Evolutionary conservation across 2,113 vertebrate genomes (phyloP).

Genomic region (Nibea coibor): DNA sequence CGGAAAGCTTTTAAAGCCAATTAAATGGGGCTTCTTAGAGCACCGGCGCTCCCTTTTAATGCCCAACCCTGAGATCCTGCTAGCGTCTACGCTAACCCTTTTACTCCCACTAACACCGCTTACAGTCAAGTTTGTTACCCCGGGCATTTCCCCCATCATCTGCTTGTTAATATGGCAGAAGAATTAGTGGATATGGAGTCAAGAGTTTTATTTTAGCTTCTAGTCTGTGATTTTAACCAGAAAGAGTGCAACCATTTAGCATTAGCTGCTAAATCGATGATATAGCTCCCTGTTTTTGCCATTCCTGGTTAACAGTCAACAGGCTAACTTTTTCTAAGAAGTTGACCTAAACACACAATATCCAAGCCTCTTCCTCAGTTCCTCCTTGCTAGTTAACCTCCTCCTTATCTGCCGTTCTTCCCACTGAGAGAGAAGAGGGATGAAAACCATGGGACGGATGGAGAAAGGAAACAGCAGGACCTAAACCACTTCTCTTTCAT

Average conservation of each 20-base stretch:
- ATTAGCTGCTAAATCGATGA: conserved; percentile 10
- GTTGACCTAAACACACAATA: background rate
- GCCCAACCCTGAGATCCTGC: conserved; percentile 76
- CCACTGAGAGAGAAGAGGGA: conserved; percentile 58
- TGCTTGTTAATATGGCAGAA: conserved; percentile 51
- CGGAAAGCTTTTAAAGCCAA: conserved; percentile 88
- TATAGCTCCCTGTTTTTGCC: background rate
- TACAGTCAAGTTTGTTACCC: conserved; percentile 61
- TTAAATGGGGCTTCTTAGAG: conserved; percentile 87
- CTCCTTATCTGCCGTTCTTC: conserved; percentile 34
- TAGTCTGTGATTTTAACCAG: conserved; percentile 31
- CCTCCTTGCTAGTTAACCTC: conserved; percentile 41
- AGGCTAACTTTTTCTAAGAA: conserved; percentile 6
- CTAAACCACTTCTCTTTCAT: conserved; percentile 66
- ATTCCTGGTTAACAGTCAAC: conserved; percentile 24
- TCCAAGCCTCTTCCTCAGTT: conserved; percentile 32
- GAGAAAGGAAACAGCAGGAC: conserved; percentile 65
- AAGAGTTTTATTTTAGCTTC: conserved; percentile 36
- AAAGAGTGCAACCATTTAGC: conserved; percentile 14
- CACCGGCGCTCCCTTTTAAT: conserved; percentile 82
- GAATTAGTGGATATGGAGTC: conserved; percentile 40
- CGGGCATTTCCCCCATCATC: conserved; percentile 51
- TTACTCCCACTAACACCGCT: conserved; percentile 67
- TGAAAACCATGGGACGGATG: conserved; percentile 46
- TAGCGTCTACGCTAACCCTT: conserved; percentile 66